Evolutionary conservation across 2,113 vertebrate species (phyloP), one percentile per base, ranked within the genome.

Genomic region (Balaeniceps rex): DNA sequence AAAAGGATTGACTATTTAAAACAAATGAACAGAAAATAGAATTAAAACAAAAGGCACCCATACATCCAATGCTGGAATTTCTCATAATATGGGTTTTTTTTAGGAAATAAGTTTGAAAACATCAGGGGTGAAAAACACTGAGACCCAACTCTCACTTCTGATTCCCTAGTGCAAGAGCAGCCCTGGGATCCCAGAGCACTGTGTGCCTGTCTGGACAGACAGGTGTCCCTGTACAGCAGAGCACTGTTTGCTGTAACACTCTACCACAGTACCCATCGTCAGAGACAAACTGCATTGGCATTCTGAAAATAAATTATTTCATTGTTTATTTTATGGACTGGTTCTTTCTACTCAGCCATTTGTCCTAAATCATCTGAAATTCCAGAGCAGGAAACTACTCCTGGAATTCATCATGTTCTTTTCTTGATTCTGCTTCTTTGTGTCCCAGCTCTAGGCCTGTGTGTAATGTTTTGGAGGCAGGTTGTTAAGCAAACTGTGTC

Each of bases 161-260:
- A 22, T 66, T 55, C 26, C 33, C 14, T 19, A 77, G 8, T 61
- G 11, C 38, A 47, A 60, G 23, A 66, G 7, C n/a, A 55, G 11
- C 26, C 9, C 13, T 60, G 7, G 13, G 15, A 0, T 40, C 17
- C 22, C 19, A 40, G 26, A 18, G 14, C 0, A 0, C 19, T 24
- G 1, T 33, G 11, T 12, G 65, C 5, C 13, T 36, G 22, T 14
- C 11, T 29, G 28, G 26, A 77, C 4, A 4, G 7, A 42, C 10
- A 71, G 21, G 12, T 54, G 6, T 7, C 22, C 47, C 19, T 54
- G 29, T 16, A 24, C 42, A 57, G 33, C 12, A 44, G 14, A 51
- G 14, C 23, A 44, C 9, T 29, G 7, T 29, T 46, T 66, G 51
- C 14, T 40, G 15, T 47, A 47, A 12, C 13, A 25, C 12, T 2